phyloP scores from a whole-genome alignment of 1,140 invertebrate species.

The Condylostylus longicornis region DNA sequence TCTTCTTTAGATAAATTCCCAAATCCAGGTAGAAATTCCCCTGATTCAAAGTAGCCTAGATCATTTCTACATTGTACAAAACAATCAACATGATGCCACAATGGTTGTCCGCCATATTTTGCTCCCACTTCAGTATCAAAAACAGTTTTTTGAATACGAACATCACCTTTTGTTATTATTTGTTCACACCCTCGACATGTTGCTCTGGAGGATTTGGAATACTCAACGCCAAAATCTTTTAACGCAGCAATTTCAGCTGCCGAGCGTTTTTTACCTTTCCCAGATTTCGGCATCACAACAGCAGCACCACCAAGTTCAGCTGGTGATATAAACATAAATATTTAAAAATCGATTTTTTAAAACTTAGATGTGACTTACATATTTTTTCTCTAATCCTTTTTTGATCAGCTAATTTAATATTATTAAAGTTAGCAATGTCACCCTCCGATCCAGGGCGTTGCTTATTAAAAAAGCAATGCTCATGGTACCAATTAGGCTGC shows the following conservation, averaged over 20 bases:
- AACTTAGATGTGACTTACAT: conserved; percentile 33
- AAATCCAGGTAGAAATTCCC: conserved; percentile 58
- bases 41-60: conserved; percentile 58
- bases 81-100: conserved; percentile 88
- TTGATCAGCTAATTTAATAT: conserved; percentile 74
- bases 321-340: conserved; percentile 28
- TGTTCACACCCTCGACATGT: conserved; percentile 72
- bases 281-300: conserved; percentile 8
- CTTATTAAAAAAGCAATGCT: conserved; percentile 75
- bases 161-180: conserved; percentile 69
- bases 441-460: conserved; percentile 52
- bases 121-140: conserved; percentile 64
- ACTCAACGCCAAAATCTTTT: conserved; percentile 67
- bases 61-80: conserved; percentile 48
- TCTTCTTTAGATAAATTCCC: conserved; percentile 57
- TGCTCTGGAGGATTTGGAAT: conserved; percentile 73
- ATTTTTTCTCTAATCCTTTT: conserved; percentile 61
- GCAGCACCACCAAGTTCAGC: conserved; percentile 11
- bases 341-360: conserved; percentile 7
- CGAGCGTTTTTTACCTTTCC: conserved; percentile 34
- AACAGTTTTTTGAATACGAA: conserved; percentile 75
- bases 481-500: conserved; percentile 78
- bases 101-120: conserved; percentile 62
- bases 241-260: conserved; percentile 29
- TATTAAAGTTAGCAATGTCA: conserved; percentile 76